Percentiles rank a stretch among this genome's conserved stretches.
phyloP scores from a whole-genome alignment of 1,140 invertebrate genomes.

The Drosophila arizonae region DNA sequence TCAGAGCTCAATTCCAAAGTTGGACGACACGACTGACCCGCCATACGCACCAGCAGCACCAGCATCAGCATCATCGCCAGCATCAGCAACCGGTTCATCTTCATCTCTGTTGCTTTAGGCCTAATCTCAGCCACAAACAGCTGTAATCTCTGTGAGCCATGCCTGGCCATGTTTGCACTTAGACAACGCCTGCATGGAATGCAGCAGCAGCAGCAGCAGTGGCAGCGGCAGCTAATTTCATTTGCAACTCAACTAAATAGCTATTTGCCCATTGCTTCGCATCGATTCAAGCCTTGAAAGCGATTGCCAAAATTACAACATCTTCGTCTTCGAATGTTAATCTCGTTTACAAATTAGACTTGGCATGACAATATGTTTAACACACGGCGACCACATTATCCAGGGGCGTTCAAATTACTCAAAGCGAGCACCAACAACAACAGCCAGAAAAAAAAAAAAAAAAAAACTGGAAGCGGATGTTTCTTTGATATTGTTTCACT shows the following conservation, averaged over 20 bases:
- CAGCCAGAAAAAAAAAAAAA: neutral
- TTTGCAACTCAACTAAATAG: constrained; percentile 16
- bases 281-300: constrained; percentile 66
- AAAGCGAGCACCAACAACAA: constrained; percentile 1
- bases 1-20: constrained; percentile 63
- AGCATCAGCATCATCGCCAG: constrained; percentile 7
- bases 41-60: constrained; percentile 30
- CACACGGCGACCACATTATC: constrained; percentile 44
- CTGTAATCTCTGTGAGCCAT: constrained; percentile 28
- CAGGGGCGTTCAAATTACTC: constrained; percentile 22
- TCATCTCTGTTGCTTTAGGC: constrained; percentile 46
- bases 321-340: constrained; percentile 38
- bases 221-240: constrained; percentile 11
- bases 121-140: constrained; percentile 42
- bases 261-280: constrained; percentile 62
- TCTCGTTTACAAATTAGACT: constrained; percentile 75
- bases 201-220: neutral
- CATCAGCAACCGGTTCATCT: constrained; percentile 65
- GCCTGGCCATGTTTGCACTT: constrained; percentile 45
- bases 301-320: constrained; percentile 59
- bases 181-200: constrained; percentile 56
- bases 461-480: too few species aligned
- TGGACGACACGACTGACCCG: constrained; percentile 58
- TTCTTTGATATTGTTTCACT: constrained; percentile 67
- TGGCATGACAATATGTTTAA: constrained; percentile 78